Evolutionary conservation across 2,797 vertebrate species (phyloP).

Genomic region (Smutsia gigantea): DNA sequence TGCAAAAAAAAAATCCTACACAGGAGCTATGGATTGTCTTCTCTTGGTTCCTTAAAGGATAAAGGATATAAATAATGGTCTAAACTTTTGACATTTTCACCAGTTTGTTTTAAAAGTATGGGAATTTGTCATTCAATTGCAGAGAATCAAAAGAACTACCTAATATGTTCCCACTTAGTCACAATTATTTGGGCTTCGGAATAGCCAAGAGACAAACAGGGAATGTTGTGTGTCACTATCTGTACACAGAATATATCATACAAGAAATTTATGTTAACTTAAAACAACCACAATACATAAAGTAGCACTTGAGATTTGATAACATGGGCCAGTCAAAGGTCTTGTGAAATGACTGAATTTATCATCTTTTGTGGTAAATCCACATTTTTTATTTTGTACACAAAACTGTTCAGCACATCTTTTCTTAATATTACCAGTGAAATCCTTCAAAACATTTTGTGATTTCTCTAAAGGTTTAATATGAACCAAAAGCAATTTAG

Average conservation of each 20-base stretch:
- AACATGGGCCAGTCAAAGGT: neutral
- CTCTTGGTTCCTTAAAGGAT: neutral
- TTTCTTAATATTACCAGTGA: neutral
- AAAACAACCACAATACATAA: neutral
- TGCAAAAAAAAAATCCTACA: too few species aligned
- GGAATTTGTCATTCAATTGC: neutral
- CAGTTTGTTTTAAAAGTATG: neutral
- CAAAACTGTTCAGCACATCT: neutral
- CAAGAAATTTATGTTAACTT: neutral
- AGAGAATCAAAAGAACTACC: neutral
- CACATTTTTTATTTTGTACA: neutral
- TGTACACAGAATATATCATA: neutral
- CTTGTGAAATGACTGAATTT: neutral
- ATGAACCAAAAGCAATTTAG: neutral
- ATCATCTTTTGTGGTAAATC: neutral
- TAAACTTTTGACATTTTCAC: neutral
- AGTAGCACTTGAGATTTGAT: neutral
- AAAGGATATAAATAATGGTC: neutral
- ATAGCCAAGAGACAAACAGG: neutral
- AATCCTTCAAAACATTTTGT: neutral
- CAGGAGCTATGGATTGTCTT: accelerated
- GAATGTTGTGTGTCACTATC: neutral
- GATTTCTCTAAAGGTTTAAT: neutral
- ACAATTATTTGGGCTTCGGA: neutral
- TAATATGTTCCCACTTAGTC: neutral